Conservation (phyloP, 2,888 invertebrate species). For the Bellardia pandia region DNA sequence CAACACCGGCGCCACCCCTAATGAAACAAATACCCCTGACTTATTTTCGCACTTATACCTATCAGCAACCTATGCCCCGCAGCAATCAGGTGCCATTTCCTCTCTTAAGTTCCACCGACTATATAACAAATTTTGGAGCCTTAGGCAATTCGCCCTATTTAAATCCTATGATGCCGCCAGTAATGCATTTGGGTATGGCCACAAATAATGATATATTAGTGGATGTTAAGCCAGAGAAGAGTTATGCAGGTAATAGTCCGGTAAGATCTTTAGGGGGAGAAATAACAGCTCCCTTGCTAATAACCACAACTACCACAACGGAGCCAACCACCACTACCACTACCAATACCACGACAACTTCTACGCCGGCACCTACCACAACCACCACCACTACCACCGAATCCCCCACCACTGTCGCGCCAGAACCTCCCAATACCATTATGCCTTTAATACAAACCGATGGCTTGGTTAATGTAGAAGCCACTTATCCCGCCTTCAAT, state of each 20-base stretch:
- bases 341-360: slow-evolving; percentile 54
- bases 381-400: slow-evolving; percentile 52
- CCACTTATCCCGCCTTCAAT: slow-evolving; percentile 79
- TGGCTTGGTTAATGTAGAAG: slow-evolving; percentile 62
- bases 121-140: slow-evolving; percentile 60
- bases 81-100: slow-evolving; percentile 78
- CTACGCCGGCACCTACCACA: slow-evolving; percentile 53
- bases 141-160: slow-evolving; percentile 66
- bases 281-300: slow-evolving; percentile 54
- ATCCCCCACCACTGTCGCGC: slow-evolving; percentile 33
- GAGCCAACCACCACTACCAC: slow-evolving; percentile 72
- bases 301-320: slow-evolving; percentile 62
- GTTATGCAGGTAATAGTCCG: slow-evolving; percentile 42
- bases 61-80: slow-evolving; percentile 79
- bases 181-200: slow-evolving; percentile 37
- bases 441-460: slow-evolving; percentile 36
- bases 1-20: slow-evolving; percentile 74
- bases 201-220: slow-evolving; percentile 55
- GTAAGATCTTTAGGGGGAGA: slow-evolving; percentile 63
- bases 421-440: slow-evolving; percentile 13
- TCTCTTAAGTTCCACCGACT: slow-evolving; percentile 66
- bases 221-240: slow-evolving; percentile 54
- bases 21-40: slow-evolving; percentile 82
- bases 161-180: slow-evolving; percentile 60
- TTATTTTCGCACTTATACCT: slow-evolving; percentile 83